Evolutionary conservation across 2,113 vertebrate species (phyloP), one percentile per base, ranked within the genome.

Genomic region (Bostrychus sinensis): DNA sequence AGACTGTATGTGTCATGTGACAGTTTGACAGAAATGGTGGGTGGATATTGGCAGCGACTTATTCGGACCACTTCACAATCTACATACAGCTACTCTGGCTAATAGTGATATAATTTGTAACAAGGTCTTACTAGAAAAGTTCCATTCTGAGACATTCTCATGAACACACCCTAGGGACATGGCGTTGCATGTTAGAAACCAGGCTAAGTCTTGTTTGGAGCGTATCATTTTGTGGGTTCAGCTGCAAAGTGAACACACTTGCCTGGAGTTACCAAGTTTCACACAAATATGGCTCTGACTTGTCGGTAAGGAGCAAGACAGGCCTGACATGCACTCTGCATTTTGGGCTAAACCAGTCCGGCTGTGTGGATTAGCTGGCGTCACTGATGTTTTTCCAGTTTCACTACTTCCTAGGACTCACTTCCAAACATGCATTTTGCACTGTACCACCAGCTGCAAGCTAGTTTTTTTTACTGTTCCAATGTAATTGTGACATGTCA

Each of bases 311-410:
- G 51, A 77, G 25, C 2, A 23, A 34, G 68, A 80, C 65, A 50
- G 53, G 28, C 48, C 63, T 20, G 50, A 78, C 70, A 66, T 75
- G 67, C 13, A 2, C 26, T 42, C 58, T 2, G 61, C 62, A 22
- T 79, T 82, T 75, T 75, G 58, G 68, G 62, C 51, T 80, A 58
- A 86, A 89, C 86, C 84, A 79, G 84, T 87, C 81, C 65, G 73
- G 70, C 82, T 71, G 11, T 75, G 63, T 25, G 72, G 79, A 76
- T 84, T 81, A 86, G 75, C 55, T 82, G 80, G 75, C 37, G 46
- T 71, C 74, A 67, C 80, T 72, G 53, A 5, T 72, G 81, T 87
- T 89, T 88, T 91, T 89, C 88, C 84, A 88, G 85, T 88, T 88
- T 74, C 63, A 1, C 82, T 75, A 65, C 77, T 73, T 81, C 66